Percentiles rank a stretch among this genome's conserved stretches.
These are phyloP conservation scores for Falcunculus frontatus DNA, from an alignment of 2,113 vertebrate genomes.

Conservation along the genomic window DNA sequence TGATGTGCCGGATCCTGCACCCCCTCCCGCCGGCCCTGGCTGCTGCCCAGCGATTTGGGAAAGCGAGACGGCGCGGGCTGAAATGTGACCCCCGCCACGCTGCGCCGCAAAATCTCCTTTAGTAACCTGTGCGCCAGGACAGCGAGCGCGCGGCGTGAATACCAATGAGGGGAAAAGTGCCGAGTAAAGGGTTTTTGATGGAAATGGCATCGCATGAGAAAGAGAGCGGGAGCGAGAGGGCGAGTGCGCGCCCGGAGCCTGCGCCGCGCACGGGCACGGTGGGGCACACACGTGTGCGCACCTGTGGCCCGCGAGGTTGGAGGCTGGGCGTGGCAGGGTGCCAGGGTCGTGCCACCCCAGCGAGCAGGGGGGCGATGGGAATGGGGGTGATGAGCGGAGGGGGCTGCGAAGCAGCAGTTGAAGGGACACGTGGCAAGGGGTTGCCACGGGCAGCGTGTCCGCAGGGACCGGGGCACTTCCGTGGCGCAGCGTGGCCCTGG, in stretches of 20 bases:
- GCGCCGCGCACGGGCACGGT: neutral
- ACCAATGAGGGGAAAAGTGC: conserved; percentile 60
- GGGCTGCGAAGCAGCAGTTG: neutral
- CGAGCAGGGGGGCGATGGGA: neutral
- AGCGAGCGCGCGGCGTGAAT: neutral
- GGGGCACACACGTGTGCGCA: neutral
- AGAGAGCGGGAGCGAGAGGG: neutral
- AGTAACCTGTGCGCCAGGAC: conserved; percentile 54
- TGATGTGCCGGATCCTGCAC: neutral
- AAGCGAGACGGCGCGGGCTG: neutral
- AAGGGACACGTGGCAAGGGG: neutral
- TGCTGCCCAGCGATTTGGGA: neutral
- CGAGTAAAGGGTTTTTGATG: conserved; percentile 53
- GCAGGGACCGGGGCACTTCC: neutral
- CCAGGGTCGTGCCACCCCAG: neutral
- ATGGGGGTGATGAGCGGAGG: neutral
- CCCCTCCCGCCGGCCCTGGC: neutral
- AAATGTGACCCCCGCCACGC: neutral
- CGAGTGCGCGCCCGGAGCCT: neutral
- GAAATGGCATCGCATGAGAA: conserved; percentile 32
- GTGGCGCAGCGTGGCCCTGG: neutral
- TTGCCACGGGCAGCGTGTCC: neutral
- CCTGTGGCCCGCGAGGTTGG: neutral
- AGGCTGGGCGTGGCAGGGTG: neutral
- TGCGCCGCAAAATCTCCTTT: conserved; percentile 29